Conservation (phyloP, 2,113 vertebrate genomes). For the Morone saxatilis region DNA sequence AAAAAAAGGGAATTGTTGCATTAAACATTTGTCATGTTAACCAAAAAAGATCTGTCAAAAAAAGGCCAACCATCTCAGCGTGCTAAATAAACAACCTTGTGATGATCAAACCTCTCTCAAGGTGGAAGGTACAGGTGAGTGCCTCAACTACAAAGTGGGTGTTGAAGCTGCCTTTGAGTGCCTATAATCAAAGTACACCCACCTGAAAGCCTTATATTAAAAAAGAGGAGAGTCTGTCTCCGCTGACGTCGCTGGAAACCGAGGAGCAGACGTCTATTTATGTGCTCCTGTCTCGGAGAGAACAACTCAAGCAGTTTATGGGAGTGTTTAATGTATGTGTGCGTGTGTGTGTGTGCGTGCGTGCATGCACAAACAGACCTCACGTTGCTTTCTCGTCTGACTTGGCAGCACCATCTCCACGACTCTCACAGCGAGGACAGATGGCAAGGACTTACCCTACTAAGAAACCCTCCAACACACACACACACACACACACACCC, state of each 20-base stretch:
- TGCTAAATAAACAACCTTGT: not conserved
- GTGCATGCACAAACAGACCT: constrained; percentile 17
- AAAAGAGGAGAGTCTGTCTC: not conserved
- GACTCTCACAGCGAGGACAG: constrained; percentile 76
- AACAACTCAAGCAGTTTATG: constrained; percentile 31
- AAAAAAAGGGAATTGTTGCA: not conserved
- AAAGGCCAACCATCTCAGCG: not conserved
- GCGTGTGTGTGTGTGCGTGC: not conserved
- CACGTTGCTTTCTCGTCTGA: constrained; percentile 66
- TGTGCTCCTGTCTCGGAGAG: constrained; percentile 17
- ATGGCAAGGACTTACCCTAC: constrained; percentile 81
- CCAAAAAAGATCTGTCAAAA: not conserved
- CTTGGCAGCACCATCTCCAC: constrained; percentile 63
- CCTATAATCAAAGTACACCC: constrained; percentile 18
- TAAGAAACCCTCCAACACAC: constrained; percentile 55
- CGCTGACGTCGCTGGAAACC: not conserved
- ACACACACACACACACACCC: constrained; percentile 28
- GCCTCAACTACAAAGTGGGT: not conserved
- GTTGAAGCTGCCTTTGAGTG: not conserved
- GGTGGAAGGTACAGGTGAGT: not conserved
- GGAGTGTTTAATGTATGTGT: not conserved
- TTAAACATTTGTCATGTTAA: not conserved
- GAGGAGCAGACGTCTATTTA: constrained; percentile 27
- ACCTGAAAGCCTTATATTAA: not conserved
- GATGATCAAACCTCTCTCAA: not conserved